Percentiles rank a stretch among this genome's conserved stretches.
phyloP scores from a whole-genome alignment of 2,113 vertebrate species.

The Albula goreensis region DNA sequence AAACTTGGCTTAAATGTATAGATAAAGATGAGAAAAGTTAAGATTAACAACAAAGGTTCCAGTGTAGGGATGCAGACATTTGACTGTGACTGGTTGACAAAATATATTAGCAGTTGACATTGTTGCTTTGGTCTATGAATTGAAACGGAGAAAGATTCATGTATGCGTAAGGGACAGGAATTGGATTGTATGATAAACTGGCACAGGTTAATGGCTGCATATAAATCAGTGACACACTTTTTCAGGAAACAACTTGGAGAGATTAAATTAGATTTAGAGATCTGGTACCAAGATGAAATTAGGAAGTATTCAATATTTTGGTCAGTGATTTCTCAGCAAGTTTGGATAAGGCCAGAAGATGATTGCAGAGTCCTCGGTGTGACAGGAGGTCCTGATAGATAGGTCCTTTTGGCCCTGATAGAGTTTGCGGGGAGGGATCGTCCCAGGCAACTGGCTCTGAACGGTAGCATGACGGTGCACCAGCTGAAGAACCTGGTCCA shows the following conservation, averaged over 20 bases:
- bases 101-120: background rate
- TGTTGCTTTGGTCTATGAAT: background rate
- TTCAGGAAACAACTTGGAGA: background rate
- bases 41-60: background rate
- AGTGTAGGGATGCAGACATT: background rate
- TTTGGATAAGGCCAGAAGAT: background rate
- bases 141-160: background rate
- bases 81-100: background rate
- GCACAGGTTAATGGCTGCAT: background rate
- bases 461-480: constrained; percentile 68
- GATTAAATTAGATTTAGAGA: background rate
- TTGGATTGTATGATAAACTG: background rate
- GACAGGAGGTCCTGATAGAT: background rate
- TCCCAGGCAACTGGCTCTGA: constrained; percentile 77
- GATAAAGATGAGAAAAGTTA: background rate
- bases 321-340: background rate
- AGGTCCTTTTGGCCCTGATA: constrained; percentile 37
- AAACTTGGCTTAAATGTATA: background rate
- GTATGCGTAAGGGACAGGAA: background rate
- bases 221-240: background rate
- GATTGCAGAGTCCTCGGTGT: background rate
- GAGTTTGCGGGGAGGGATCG: constrained; percentile 79
- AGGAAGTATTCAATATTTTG: background rate
- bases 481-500: constrained; percentile 72
- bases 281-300: background rate